A percentile compares a stretch with the other conserved stretches of the same genome.
These are phyloP conservation scores for Sussaba pulchella DNA, from an alignment of 2,888 invertebrate genomes.

Conservation along the genomic window DNA sequence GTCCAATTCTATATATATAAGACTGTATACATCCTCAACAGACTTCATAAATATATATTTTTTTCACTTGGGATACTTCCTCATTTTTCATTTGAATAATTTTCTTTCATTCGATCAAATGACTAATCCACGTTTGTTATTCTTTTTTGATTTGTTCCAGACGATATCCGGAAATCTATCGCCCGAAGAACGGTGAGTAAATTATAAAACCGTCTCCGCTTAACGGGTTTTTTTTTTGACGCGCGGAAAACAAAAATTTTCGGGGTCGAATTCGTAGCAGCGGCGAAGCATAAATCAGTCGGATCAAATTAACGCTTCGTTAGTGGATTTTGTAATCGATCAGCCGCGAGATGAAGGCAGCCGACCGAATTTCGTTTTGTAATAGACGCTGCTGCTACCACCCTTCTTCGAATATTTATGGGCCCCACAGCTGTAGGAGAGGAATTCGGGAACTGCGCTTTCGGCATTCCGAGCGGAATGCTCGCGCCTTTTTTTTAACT, in stretches of 20 bases:
- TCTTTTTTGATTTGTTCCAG: slow-evolving; percentile 78
- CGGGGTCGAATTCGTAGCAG: background rate
- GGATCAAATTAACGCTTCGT: slow-evolving; percentile 70
- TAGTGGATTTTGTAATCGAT: slow-evolving; percentile 75
- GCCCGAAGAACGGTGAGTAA: slow-evolving; percentile 76
- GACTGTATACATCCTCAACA: no score
- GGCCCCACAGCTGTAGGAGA: slow-evolving; percentile 49
- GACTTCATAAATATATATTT: no score
- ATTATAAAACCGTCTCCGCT: slow-evolving; percentile 2
- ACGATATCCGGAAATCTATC: slow-evolving; percentile 69
- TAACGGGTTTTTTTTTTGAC: slow-evolving; percentile 17
- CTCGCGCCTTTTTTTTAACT: slow-evolving; percentile 39
- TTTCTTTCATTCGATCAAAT: background rate
- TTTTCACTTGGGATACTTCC: no score
- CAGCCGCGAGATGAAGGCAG: slow-evolving; percentile 71
- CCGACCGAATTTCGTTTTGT: slow-evolving; percentile 64
- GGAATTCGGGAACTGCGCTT: slow-evolving; percentile 27
- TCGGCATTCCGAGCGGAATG: slow-evolving; percentile 43
- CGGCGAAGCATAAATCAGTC: slow-evolving; percentile 54
- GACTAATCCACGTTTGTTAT: slow-evolving; percentile 7
- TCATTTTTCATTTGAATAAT: background rate
- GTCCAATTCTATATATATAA: no score
- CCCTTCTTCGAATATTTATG: slow-evolving; percentile 71
- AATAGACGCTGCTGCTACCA: slow-evolving; percentile 64
- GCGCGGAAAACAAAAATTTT: slow-evolving; percentile 3